Base-by-base conservation (phyloP, 2,888 invertebrate genomes). In the Phengaris arion region DNA sequence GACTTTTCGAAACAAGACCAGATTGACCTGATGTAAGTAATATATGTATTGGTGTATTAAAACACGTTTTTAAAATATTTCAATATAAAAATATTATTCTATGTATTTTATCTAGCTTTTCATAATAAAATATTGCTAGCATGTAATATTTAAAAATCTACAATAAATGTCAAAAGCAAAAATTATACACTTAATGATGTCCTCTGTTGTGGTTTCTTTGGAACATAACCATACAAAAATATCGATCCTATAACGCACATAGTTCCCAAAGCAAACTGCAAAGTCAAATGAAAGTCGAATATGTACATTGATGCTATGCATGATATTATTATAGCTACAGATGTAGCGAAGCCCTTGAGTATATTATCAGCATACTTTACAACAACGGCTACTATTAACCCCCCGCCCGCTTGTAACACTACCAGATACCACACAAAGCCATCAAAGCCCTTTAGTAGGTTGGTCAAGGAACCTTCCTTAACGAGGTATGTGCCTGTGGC, bases 331-430 rank as follows among this genome's bases (percentile, higher is more conserved):
- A 99, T 99, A 7, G 99, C 98, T 75, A 99, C 95, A 0, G 99
- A 99, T 0, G 99, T 99, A 68, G 99, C 99, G 86, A 99, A 99
- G 45, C 99, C 99, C 92, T 98, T 99, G 7, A 99, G 94, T 85
- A 99, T 99, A 90, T 99, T 99, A 89, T 99, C 99, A 0, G 99
- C 99, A 89, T 99, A 99, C 94, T 99, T 99, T 51, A 99, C 99
- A 3, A 99, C 99, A 80, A 99, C 96, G 0, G 99, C 99, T 8
- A 99, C 99, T 75, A 99, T 96, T 2, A 99, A 95, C 6, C 99
- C 99, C 0, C 99, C 99, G 22, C 97, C 96, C 0, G 99, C 99
- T 93, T 99, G 99, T 74, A 98, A 90, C 45, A 97, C 86, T 5
- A 99, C 96, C 76, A 99, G 94, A 85, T 98, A 99, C 95, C 94